These are phyloP conservation scores for Cotesia glomerata DNA, from an alignment of 1,140 invertebrate genomes.

Conservation along the genomic window DNA sequence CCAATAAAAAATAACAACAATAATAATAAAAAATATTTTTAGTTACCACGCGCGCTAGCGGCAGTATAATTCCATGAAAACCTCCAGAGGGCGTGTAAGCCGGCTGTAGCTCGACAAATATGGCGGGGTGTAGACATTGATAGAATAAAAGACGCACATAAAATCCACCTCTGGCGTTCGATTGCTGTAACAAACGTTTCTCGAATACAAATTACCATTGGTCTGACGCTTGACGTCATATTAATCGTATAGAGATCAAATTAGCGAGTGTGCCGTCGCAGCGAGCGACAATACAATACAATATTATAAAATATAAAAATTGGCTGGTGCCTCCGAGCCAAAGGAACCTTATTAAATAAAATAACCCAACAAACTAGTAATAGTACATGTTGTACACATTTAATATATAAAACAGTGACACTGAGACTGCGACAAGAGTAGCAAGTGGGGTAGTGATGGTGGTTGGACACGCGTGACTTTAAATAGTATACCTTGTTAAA, in stretches of 20 bases:
- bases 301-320: too few species aligned
- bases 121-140: slow-evolving; percentile 21
- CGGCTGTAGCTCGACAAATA: slow-evolving; percentile 11
- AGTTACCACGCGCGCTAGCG: background rate
- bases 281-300: background rate
- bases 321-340: too few species aligned
- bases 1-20: too few species aligned
- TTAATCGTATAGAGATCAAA: background rate
- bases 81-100: background rate
- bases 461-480: slow-evolving; percentile 20
- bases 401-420: slow-evolving; percentile 2
- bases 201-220: slow-evolving; percentile 6
- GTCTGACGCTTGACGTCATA: slow-evolving; percentile 16
- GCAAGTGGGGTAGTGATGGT: slow-evolving; percentile 9
- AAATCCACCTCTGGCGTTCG: background rate
- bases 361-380: too few species aligned
- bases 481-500: background rate
- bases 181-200: background rate
- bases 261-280: background rate
- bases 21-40: too few species aligned
- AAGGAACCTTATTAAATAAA: too few species aligned
- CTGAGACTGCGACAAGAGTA: background rate
- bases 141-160: slow-evolving; percentile 23
- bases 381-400: too few species aligned
- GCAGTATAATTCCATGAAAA: background rate